Evolutionary conservation across 2,888 invertebrate species (phyloP).

Genomic region (Synergus itoensis): DNA sequence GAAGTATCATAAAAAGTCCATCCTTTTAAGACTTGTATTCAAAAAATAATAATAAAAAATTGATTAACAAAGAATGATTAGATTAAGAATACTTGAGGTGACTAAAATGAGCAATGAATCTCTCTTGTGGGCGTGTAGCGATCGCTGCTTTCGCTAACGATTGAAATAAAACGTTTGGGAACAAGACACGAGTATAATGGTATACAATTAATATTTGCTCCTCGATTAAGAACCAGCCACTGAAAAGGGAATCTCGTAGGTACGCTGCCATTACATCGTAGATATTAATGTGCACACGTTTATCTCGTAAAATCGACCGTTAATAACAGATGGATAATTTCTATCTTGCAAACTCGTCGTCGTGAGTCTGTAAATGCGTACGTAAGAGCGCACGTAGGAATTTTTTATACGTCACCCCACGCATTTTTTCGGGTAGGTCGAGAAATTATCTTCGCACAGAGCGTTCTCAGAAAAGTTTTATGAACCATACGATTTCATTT

Average conservation of each 20-base stretch:
- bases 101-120: background rate
- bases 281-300: conserved; percentile 39
- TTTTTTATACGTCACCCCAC: conserved; percentile 17
- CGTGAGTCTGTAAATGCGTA: background rate
- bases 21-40: background rate
- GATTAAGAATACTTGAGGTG: background rate
- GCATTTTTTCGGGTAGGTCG: conserved; percentile 3
- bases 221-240: conserved; percentile 24
- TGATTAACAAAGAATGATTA: too few relatives aligned
- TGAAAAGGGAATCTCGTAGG: conserved; percentile 9
- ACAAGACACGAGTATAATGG: conserved; percentile 27
- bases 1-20: background rate
- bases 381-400: background rate
- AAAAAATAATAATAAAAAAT: too few relatives aligned
- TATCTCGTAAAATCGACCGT: conserved; percentile 36
- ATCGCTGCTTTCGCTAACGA: conserved; percentile 4
- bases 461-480: conserved; percentile 19
- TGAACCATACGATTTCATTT: conserved; percentile 37
- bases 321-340: conserved; percentile 41
- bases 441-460: conserved; percentile 24
- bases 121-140: background rate
- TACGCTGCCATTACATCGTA: conserved; percentile 17
- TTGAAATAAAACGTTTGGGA: conserved; percentile 19
- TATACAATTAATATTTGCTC: conserved; percentile 33
- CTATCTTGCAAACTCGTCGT: conserved; percentile 22